Evolutionary conservation across 35 echinoderm and acorn worm genomes (phyloP), one percentile per base, ranked within the genome.

Genomic region (Ophiothrix spiculata): DNA sequence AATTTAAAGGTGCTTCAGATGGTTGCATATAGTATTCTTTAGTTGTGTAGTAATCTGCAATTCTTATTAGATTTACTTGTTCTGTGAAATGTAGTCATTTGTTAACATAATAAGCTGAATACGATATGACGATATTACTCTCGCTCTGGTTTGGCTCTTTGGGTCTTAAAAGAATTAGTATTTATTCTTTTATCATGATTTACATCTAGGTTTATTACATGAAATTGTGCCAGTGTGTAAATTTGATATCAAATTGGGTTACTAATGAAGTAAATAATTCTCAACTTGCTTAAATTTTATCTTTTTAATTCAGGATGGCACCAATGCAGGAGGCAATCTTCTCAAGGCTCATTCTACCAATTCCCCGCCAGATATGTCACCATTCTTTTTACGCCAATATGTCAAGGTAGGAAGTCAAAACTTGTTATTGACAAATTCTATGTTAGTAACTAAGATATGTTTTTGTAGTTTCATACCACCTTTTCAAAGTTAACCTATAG

Each of bases 371-470:
- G 96, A 99, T 69, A 99, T 99, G 96, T 94, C 96, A 40, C 96
- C 92, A 16, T 99, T 99, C 87, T 99, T 99, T 76, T 79, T 99
- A 33, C 75, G 96, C 23, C 96, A 99, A 39, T 99, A 99, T 89
- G 92, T 99, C 75, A 99, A 99, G 96, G 96, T 99, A 93, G 54
- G 78, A n/a, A n/a, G n/a, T n/a, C n/a, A n/a, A n/a, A n/a, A n/a
- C n/a, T n/a, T n/a, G n/a, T n/a, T n/a, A n/a, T n/a, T n/a, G n/a
- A n/a, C n/a, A n/a, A n/a, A n/a, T n/a, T n/a, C n/a, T n/a, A n/a
- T n/a, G n/a, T n/a, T n/a, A n/a, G n/a, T n/a, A n/a, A n/a, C n/a
- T n/a, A n/a, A n/a, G n/a, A n/a, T n/a, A n/a, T n/a, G n/a, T n/a
- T n/a, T n/a, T n/a, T n/a, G n/a, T n/a, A n/a, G n/a, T n/a, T n/a